phyloP scores from a whole-genome alignment of 2,113 vertebrate genomes.

The Phainopepla nitens region DNA sequence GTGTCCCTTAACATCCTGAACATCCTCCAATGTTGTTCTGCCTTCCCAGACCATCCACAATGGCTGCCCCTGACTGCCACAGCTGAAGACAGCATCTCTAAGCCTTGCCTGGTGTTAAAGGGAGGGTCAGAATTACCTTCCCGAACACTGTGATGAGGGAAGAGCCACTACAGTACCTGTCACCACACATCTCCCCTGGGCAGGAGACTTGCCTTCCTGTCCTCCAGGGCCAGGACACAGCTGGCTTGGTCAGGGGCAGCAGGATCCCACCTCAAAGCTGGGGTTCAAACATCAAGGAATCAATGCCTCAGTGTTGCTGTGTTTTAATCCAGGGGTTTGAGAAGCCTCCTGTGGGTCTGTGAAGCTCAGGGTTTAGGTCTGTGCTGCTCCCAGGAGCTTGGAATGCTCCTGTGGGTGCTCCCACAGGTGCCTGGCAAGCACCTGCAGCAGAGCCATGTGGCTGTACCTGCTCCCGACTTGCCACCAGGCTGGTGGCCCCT shows the following conservation, averaged over 20 bases:
- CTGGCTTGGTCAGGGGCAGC: neutral
- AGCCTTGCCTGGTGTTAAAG: neutral
- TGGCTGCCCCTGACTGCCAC: neutral
- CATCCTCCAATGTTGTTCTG: neutral
- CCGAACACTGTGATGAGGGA: neutral
- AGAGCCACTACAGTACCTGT: neutral
- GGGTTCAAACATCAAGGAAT: neutral
- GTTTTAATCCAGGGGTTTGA: neutral
- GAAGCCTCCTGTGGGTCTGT: neutral
- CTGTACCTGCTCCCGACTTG: neutral
- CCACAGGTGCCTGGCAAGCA: neutral
- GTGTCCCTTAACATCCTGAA: neutral
- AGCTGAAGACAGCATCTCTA: neutral
- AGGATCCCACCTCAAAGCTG: rapidly evolving
- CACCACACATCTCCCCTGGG: rapidly evolving
- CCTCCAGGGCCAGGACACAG: neutral
- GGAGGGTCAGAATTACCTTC: neutral
- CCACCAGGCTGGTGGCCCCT: neutral
- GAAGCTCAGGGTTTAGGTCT: neutral
- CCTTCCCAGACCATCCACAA: neutral
- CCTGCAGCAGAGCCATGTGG: rapidly evolving
- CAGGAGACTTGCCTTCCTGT: neutral
- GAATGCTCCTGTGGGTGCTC: neutral
- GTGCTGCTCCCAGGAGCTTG: neutral
- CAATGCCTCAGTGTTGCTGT: neutral